Base-by-base conservation (phyloP, 2,113 vertebrate genomes). In the Salvelinus namaycush region DNA sequence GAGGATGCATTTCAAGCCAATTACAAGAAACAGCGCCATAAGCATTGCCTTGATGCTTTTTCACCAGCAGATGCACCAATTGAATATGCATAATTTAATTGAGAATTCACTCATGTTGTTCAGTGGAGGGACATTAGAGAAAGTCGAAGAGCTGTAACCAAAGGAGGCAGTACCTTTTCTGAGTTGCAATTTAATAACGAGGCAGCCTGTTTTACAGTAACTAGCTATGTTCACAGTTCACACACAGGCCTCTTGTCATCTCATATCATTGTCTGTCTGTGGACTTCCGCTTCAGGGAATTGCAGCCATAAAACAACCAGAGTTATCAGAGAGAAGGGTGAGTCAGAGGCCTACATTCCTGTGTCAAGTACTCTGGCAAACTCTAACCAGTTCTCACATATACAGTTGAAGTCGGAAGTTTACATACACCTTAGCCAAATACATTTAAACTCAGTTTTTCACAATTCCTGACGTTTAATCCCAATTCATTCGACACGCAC, bases 301-400 rank as follows among this genome's bases (percentile, higher is more conserved):
- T 67, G 14, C 8, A 1, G 18, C 75, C 48, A 74, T 76, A 87
- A 84, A 86, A 49, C 68, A 31, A 7, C 31, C 85, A 76, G 60
- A 72, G 70, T 67, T 49, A 78, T 87, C 83, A 84, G 44, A 73
- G 65, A 1, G 22, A 16, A 65, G 69, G 77, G n/a, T 84, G 82
- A 87, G 76, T 79, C 76, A 82, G 68, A 12, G 34, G 18, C 44
- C 70, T 76, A 74, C 80, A 88, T 84, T 86, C 83, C 72, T 64
- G 14, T 14, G 68, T 85, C 77, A 80, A 65, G 27, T 7, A 7
- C 14, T 59, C 18, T 65, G 31, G 73, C 18, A 1, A 76, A 1
- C 76, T 76, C 51, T 16, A 18, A 54, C 51, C 51, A 54, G 51
- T 54, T 54, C 51, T 54, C 51, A 16, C 51, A 18, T 14, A 14